Evolutionary conservation across 2,797 vertebrate species (phyloP).

Genomic region (Huso huso): DNA sequence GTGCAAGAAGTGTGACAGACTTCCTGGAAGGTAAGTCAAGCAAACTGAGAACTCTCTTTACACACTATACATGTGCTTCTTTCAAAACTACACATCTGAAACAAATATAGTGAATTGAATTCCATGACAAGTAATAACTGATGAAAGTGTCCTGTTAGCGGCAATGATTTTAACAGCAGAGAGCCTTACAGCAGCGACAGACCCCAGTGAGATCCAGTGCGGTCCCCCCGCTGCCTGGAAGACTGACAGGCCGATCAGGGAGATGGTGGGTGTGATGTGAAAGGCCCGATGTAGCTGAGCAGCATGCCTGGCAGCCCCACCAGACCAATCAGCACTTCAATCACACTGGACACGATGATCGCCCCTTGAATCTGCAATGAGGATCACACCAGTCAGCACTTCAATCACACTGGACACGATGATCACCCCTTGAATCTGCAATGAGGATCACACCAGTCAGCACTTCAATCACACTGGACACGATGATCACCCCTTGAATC

Average conservation of each 20-base stretch:
- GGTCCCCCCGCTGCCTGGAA: slow-evolving; percentile 78
- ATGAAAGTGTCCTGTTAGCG: neutral
- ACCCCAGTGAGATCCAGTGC: slow-evolving; percentile 90
- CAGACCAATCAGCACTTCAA: slow-evolving; percentile 78
- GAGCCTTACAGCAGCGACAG: slow-evolving; percentile 73
- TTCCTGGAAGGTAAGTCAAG: neutral
- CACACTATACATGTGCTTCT: no score
- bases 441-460: slow-evolving; percentile 60
- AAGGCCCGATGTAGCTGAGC: slow-evolving; percentile 81
- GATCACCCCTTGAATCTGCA: no score
- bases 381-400: slow-evolving; percentile 62
- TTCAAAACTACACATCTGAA: no score
- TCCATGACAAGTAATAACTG: neutral
- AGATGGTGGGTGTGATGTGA: slow-evolving; percentile 89
- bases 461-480: slow-evolving; percentile 80
- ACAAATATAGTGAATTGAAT: neutral
- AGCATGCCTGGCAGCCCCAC: slow-evolving; percentile 80
- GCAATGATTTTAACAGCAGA: neutral
- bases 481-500: slow-evolving; percentile 90
- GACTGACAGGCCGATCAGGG: slow-evolving; percentile 86
- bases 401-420: slow-evolving; percentile 26
- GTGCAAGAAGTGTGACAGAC: neutral
- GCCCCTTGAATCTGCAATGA: slow-evolving; percentile 79
- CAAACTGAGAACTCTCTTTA: neutral
- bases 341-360: slow-evolving; percentile 79